phyloP scores from a whole-genome alignment of 2,888 invertebrate genomes.

The Cosmopolites sordidus region DNA sequence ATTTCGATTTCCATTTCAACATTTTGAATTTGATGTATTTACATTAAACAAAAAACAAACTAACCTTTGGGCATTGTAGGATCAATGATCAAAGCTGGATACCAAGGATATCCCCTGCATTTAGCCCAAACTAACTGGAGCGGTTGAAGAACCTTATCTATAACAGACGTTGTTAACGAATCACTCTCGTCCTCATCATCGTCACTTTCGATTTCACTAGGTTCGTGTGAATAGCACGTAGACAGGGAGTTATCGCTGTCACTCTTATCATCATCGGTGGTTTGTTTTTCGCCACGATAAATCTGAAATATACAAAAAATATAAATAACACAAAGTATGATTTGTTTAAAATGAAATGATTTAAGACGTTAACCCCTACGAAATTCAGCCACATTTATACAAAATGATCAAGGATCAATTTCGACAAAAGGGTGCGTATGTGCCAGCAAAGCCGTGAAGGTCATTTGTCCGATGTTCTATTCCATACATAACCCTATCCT shows the following conservation, averaged over 20 bases:
- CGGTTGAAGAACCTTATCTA: conserved; percentile 61
- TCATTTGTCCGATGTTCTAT: no score
- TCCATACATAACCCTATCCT: no score
- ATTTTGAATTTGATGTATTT: no score
- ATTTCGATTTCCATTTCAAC: no score
- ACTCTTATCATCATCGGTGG: conserved; percentile 45
- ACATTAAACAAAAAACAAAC: not conserved
- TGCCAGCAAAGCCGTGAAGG: no score
- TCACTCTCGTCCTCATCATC: conserved; percentile 44
- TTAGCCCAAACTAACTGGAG: conserved; percentile 96
- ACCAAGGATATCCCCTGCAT: conserved; percentile 95
- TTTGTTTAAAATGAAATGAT: not conserved
- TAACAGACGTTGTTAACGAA: conserved; percentile 42
- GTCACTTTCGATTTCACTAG: conserved; percentile 46
- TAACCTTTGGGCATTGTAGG: conserved; percentile 85
- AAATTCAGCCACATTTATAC: no score
- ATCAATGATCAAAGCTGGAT: conserved; percentile 92
- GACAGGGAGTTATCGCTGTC: conserved; percentile 49
- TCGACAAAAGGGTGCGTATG: no score
- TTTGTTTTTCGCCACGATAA: conserved; percentile 49
- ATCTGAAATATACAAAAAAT: conserved; percentile 37
- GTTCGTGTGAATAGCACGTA: conserved; percentile 48
- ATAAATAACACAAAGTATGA: not conserved
- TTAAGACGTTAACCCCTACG: not conserved
- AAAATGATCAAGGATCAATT: no score